Evolutionary conservation across 2,888 invertebrate genomes (phyloP).

Genomic region (Euspilapteryx auroguttella): DNA sequence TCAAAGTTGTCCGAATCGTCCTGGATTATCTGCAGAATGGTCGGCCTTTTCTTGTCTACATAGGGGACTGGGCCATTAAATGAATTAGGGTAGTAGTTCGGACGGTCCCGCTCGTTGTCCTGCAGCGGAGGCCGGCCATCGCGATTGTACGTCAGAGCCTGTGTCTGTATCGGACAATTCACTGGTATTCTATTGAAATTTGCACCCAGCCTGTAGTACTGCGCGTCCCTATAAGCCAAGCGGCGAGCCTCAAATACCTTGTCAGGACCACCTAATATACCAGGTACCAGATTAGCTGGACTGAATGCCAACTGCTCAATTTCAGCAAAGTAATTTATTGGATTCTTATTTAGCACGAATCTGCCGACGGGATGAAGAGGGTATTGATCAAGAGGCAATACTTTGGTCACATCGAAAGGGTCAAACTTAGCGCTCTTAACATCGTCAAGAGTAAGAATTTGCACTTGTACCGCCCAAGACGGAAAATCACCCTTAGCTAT

Average conservation of each 20-base stretch:
- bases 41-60: conserved; percentile 50
- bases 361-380: conserved; percentile 82
- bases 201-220: conserved; percentile 76
- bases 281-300: conserved; percentile 83
- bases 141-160: conserved; percentile 73
- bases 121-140: conserved; percentile 74
- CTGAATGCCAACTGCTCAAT: conserved; percentile 86
- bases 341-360: conserved; percentile 79
- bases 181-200: conserved; percentile 88
- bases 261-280: conserved; percentile 85
- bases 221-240: conserved; percentile 84
- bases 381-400: conserved; percentile 73
- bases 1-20: conserved; percentile 85
- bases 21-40: conserved; percentile 49
- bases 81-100: conserved; percentile 93
- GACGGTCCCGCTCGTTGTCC: conserved; percentile 78
- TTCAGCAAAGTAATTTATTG: conserved; percentile 84
- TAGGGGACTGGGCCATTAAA: conserved; percentile 77
- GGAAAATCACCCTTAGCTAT: conserved; percentile 73
- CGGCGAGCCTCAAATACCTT: conserved; percentile 82
- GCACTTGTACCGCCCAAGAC: conserved; percentile 76
- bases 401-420: conserved; percentile 88
- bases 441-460: conserved; percentile 80
- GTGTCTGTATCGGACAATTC: conserved; percentile 79
- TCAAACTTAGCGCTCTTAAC: conserved; percentile 76